Conservation (phyloP, 2,113 vertebrate genomes). For the Paramisgurnus dabryanus region DNA sequence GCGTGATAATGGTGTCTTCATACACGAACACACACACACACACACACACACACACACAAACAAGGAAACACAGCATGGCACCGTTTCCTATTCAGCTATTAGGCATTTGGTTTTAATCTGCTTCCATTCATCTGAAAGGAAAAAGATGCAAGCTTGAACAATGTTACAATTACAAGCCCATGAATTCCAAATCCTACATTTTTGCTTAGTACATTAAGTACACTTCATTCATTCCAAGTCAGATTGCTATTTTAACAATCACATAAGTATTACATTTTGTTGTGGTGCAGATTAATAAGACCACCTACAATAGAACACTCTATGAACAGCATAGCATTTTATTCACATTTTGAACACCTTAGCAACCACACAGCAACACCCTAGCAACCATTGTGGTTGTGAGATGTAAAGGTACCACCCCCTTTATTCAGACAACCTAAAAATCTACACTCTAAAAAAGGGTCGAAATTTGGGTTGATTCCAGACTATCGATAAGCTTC, state of each 20-base stretch:
- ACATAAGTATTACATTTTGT: no score
- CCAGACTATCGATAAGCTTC: no score
- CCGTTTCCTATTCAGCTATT: slow-evolving; percentile 32
- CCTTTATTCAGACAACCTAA: no score
- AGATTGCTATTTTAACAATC: no score
- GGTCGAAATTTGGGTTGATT: no score
- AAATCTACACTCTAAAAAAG: no score
- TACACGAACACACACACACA: not conserved
- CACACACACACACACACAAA: slow-evolving; percentile 8
- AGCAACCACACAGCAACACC: no score
- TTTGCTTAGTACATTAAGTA: no score
- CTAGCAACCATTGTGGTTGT: not conserved
- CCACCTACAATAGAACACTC: not conserved
- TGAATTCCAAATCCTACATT: no score
- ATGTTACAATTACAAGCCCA: not conserved
- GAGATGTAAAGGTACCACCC: no score
- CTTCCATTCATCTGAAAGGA: slow-evolving; percentile 52
- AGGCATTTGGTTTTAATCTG: slow-evolving; percentile 45
- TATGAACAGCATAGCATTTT: not conserved
- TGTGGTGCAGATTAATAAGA: not conserved
- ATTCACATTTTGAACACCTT: not conserved
- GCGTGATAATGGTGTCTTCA: not conserved
- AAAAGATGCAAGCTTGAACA: slow-evolving; percentile 25
- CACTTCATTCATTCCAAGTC: no score
- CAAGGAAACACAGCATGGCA: slow-evolving; percentile 22